phyloP scores from a whole-genome alignment of 1,140 invertebrate species.

The Drosophila athabasca region DNA sequence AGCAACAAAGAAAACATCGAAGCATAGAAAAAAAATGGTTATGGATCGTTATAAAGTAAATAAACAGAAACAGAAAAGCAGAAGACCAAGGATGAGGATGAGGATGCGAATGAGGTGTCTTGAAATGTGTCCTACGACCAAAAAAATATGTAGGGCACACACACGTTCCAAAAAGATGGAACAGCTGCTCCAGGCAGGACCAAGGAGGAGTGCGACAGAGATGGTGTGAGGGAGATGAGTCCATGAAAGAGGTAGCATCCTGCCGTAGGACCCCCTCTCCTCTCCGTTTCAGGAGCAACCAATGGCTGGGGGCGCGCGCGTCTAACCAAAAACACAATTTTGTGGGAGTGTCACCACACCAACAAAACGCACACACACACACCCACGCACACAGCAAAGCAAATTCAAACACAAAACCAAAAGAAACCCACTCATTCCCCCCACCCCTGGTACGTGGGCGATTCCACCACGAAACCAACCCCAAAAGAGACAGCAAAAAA shows the following conservation, averaged over 20 bases:
- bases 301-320: conserved; percentile 34
- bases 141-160: no score
- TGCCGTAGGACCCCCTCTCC: neutral
- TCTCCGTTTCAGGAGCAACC: conserved; percentile 17
- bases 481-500: conserved; percentile 10
- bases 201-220: no score
- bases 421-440: conserved; percentile 33
- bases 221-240: no score
- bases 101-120: neutral
- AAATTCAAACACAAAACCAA: conserved; percentile 11
- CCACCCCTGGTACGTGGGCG: neutral
- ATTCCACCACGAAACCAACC: conserved; percentile 37
- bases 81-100: neutral
- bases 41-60: conserved; percentile 40
- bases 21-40: conserved; percentile 15
- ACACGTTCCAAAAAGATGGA: no score
- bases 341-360: conserved; percentile 49
- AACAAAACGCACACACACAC: neutral
- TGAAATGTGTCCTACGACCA: conserved; percentile 16
- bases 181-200: no score
- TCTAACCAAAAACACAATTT: conserved; percentile 51
- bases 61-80: neutral
- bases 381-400: neutral
- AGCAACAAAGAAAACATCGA: conserved; percentile 3
- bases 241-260: no score